Conservation (phyloP, 1,140 invertebrate genomes). For the Euwallacea fornicatus region DNA sequence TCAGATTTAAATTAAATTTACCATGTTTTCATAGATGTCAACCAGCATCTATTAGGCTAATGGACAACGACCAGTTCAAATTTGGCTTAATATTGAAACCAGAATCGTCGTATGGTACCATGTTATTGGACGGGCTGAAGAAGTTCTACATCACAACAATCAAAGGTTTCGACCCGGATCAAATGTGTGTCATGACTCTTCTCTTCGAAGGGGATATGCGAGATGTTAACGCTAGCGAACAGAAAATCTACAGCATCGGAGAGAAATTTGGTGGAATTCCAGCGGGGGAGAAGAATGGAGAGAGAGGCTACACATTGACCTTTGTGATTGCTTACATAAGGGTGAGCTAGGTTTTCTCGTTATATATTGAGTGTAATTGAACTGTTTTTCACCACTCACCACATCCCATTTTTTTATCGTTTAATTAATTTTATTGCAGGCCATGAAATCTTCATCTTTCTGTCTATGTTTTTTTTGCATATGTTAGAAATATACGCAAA, state of each 20-base stretch:
- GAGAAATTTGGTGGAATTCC: constrained; percentile 73
- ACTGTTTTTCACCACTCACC: too few species aligned
- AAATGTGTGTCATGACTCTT: constrained; percentile 89
- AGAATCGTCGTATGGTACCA: constrained; percentile 67
- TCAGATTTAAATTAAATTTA: neutral
- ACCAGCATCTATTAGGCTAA: constrained; percentile 90
- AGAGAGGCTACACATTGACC: constrained; percentile 92
- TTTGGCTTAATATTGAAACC: constrained; percentile 90
- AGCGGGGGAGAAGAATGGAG: constrained; percentile 91
- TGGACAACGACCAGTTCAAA: constrained; percentile 97
- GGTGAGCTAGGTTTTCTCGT: constrained; percentile 57
- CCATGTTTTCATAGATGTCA: constrained; percentile 66
- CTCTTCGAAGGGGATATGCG: constrained; percentile 83
- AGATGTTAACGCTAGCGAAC: constrained; percentile 79
- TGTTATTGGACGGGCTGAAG: constrained; percentile 80
- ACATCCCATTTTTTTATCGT: too few species aligned
- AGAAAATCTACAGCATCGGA: constrained; percentile 82
- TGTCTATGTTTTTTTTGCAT: neutral
- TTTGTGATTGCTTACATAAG: constrained; percentile 99
- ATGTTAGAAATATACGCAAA: neutral
- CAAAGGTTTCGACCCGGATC: constrained; percentile 83
- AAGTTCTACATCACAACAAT: constrained; percentile 87
- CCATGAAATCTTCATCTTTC: neutral
- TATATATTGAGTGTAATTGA: too few species aligned
- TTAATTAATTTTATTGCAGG: too few species aligned